Conservation (phyloP, 2,113 vertebrate genomes). For the Mastomys coucha region DNA sequence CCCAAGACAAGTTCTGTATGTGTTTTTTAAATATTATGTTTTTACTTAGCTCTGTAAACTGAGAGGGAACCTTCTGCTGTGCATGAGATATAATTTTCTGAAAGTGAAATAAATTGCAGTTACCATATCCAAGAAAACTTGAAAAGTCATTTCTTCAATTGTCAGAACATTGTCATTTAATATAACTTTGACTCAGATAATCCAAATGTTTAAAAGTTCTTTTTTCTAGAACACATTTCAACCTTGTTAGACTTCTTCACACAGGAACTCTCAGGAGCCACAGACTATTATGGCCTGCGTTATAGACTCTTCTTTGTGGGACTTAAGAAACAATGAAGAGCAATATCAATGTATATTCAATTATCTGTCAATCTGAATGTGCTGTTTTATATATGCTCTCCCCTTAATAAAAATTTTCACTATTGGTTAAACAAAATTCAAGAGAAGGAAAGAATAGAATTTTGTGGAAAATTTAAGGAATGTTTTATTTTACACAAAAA, state of each 20-base stretch:
- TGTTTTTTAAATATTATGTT: background rate
- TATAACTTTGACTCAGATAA: background rate
- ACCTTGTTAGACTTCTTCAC: background rate
- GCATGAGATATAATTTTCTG: background rate
- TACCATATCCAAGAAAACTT: background rate
- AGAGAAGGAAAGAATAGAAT: background rate
- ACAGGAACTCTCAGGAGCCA: background rate
- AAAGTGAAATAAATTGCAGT: background rate
- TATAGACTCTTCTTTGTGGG: background rate
- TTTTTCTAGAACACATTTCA: background rate
- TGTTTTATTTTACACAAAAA: background rate
- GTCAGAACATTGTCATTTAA: background rate
- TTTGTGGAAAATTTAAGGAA: background rate
- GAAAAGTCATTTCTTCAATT: background rate
- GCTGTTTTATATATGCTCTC: background rate
- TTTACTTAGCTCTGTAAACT: background rate
- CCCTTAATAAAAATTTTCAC: background rate
- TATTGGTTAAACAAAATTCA: background rate
- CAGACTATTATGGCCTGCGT: background rate
- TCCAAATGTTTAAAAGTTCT: background rate
- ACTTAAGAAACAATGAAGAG: background rate
- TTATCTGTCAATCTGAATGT: background rate
- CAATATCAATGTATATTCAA: background rate
- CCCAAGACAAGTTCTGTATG: background rate
- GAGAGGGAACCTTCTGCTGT: background rate